Base-by-base conservation (phyloP, 2,113 vertebrate species). In the Aythya baeri region DNA sequence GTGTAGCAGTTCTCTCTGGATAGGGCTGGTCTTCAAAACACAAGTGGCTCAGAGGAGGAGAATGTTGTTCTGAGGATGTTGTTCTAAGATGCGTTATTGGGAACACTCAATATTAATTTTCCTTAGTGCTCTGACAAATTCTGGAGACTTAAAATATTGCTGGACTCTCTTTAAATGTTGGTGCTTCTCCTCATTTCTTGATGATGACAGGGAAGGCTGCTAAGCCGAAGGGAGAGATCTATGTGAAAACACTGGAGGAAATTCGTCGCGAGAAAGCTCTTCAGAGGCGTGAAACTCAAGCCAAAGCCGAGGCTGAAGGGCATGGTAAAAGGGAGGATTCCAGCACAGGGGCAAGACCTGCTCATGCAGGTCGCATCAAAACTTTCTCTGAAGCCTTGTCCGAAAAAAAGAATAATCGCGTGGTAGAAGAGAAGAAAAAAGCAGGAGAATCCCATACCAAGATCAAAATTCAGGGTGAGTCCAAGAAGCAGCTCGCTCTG, bases 181-280 rank as follows among this genome's bases (percentile, higher is more conserved):
- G 1, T 27, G 8, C 14, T 49, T 58, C 9, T 36, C 16, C 58
- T 17, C 27, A 14, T 7, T 2, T 22, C 32, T n/a, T 20, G 27
- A 13, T 58, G 38, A 2, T 83, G 59, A 5, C 93, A 97, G 98
- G 98, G 44, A 96, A 92, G 68, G 82, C 88, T 67, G 77, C 96
- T 46, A 98, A 97, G 46, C 86, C 96, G 46, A 65, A 97, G 7
- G 97, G 97, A 75, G 98, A 98, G 86, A 98, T 99, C 46, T 98
- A 91, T 2, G 98, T 99, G 88, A 99, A 99, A 97, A 99, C 99
- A 4, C 97, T 99, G 57, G 98, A 99, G 93, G 99, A 99, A 96
- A 99, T 99, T 82, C 98, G 97, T 16, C 98, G 98, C 57, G 99
- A 99, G 94, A 99, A 98, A 93, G 98, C 98, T 23, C 96, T 34